phyloP scores from a whole-genome alignment of 2,797 vertebrate genomes.

The Halcyon badia region DNA sequence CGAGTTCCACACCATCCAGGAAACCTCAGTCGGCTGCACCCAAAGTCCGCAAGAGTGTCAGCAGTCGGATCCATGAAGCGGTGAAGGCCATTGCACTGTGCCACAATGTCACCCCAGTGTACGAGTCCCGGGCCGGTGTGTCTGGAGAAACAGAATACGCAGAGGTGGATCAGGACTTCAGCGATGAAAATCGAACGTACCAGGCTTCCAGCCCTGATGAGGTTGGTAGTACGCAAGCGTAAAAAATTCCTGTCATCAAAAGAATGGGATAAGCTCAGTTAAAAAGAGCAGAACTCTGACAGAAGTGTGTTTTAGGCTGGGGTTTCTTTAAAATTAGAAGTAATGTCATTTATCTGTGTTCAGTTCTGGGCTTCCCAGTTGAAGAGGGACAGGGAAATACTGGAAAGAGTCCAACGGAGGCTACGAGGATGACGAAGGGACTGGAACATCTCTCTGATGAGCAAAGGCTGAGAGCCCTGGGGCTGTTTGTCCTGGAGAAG shows the following conservation, averaged over 20 bases:
- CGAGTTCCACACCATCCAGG: slow-evolving; percentile 79
- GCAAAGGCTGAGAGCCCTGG: no score
- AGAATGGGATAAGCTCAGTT: background rate
- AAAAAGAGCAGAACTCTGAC: background rate
- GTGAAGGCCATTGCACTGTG: slow-evolving; percentile 97
- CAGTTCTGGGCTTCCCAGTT: no score
- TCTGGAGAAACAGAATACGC: slow-evolving; percentile 87
- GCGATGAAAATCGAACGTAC: slow-evolving; percentile 93
- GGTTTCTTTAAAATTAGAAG: background rate
- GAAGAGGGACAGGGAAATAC: no score
- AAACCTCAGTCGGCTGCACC: slow-evolving; percentile 84
- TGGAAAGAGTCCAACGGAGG: no score
- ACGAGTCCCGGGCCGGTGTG: slow-evolving; percentile 83
- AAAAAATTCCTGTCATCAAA: background rate
- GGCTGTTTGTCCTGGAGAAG: no score
- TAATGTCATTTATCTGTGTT: background rate
- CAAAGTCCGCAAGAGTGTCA: slow-evolving; percentile 93
- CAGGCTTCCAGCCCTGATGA: slow-evolving; percentile 98
- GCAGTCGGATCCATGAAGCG: slow-evolving; percentile 92
- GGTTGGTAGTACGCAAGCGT: slow-evolving; percentile 79
- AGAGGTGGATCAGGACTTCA: slow-evolving; percentile 95
- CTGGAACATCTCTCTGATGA: no score
- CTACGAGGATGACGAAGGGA: no score
- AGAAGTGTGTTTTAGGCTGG: background rate
- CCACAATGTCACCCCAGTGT: slow-evolving; percentile 97